These are phyloP conservation scores for Trachelus troglodyta DNA, from an alignment of 2,888 invertebrate species.

Conservation along the genomic window DNA sequence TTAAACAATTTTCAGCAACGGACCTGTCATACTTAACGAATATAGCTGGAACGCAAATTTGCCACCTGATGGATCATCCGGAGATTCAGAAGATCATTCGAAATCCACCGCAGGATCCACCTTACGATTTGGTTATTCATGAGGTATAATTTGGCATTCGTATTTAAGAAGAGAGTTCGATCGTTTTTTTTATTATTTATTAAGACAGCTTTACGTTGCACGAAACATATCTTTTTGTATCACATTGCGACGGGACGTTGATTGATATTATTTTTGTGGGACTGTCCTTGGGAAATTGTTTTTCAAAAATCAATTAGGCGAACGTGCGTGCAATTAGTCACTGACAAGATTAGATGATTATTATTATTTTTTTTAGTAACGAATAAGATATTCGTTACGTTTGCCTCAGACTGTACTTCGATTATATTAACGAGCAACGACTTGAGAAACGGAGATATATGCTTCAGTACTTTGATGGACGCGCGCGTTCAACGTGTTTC, in stretches of 20 bases:
- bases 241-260: not conserved
- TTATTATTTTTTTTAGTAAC: not conserved
- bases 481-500: too few species aligned
- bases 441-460: not conserved
- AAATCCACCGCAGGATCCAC: slow-evolving; percentile 33
- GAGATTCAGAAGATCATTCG: slow-evolving; percentile 32
- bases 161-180: too few species aligned
- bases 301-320: too few species aligned
- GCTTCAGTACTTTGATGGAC: too few species aligned
- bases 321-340: too few species aligned
- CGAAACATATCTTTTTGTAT: too few species aligned
- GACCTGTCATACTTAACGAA: slow-evolving; percentile 13
- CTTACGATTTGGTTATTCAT: slow-evolving; percentile 34
- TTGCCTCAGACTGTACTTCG: not conserved
- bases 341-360: not conserved
- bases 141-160: slow-evolving; percentile 27
- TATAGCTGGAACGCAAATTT: slow-evolving; percentile 23
- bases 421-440: not conserved
- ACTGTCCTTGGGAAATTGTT: not conserved
- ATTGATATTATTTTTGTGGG: not conserved
- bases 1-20: not conserved
- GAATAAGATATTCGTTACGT: not conserved
- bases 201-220: fast-evolving
- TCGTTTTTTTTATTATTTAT: too few species aligned
- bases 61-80: slow-evolving; percentile 29